Evolutionary conservation across 2,113 vertebrate genomes (phyloP).

Genomic region (Podocnemis expansa): DNA sequence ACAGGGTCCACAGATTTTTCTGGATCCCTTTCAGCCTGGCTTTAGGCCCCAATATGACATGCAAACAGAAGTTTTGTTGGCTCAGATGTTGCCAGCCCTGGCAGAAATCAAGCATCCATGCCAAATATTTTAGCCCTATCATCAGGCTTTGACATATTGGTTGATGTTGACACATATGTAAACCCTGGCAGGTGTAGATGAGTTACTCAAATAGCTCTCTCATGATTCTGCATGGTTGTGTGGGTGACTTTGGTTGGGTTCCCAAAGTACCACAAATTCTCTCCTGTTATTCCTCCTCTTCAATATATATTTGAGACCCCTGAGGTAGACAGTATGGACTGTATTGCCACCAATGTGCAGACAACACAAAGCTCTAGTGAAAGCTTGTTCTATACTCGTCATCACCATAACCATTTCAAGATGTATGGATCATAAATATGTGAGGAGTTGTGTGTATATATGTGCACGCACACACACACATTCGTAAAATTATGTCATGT

Average conservation of each 20-base stretch:
- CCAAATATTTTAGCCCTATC: not conserved
- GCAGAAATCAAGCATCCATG: not conserved
- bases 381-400: not conserved
- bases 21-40: not conserved
- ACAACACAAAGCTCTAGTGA: not conserved
- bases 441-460: not conserved
- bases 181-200: not conserved
- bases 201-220: fast-evolving
- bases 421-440: not conserved
- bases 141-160: fast-evolving
- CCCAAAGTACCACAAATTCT: not conserved
- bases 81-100: fast-evolving
- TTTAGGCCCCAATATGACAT: not conserved
- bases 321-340: not conserved
- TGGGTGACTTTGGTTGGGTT: not conserved
- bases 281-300: not conserved
- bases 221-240: not conserved
- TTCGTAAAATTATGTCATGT: not conserved
- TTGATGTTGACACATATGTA: fast-evolving
- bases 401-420: not conserved
- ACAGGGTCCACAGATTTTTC: not conserved
- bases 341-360: not conserved
- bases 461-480: too few relatives aligned
- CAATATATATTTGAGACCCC: not conserved
- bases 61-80: not conserved